A percentile compares a stretch with the other conserved stretches of the same genome.
phyloP scores from a whole-genome alignment of 2,888 invertebrate species.

The Anthrax anthrax region DNA sequence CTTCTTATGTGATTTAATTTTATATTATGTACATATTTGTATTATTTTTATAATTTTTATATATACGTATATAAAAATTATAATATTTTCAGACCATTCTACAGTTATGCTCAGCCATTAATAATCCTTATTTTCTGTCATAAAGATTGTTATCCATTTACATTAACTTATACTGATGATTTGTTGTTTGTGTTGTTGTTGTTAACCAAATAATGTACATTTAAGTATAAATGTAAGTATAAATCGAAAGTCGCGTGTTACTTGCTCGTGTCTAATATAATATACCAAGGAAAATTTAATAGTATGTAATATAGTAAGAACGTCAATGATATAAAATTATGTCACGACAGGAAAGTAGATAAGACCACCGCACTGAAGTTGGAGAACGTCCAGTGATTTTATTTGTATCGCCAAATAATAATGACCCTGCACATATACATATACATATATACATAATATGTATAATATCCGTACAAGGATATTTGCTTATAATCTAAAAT shows the following conservation, averaged over 20 bases:
- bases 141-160: constrained; percentile 17
- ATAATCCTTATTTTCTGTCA: constrained; percentile 19
- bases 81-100: too few relatives aligned
- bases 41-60: too few relatives aligned
- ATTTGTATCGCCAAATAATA: constrained; percentile 2
- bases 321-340: constrained; percentile 31
- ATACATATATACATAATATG: too few relatives aligned
- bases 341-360: constrained; percentile 36
- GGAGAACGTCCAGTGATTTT: constrained; percentile 5
- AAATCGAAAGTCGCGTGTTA: background rate
- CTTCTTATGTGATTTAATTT: too few relatives aligned
- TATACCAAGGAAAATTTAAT: too few relatives aligned
- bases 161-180: constrained; percentile 5
- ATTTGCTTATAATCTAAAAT: too few relatives aligned
- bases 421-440: background rate
- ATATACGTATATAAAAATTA: too few relatives aligned
- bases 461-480: too few relatives aligned
- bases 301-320: background rate
- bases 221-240: background rate
- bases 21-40: too few relatives aligned
- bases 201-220: background rate
- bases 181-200: background rate
- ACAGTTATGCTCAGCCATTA: constrained; percentile 14
- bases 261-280: background rate
- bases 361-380: constrained; percentile 20